phyloP scores from a whole-genome alignment of 2,797 vertebrate species.

The Typhlichthys eigenmanni region DNA sequence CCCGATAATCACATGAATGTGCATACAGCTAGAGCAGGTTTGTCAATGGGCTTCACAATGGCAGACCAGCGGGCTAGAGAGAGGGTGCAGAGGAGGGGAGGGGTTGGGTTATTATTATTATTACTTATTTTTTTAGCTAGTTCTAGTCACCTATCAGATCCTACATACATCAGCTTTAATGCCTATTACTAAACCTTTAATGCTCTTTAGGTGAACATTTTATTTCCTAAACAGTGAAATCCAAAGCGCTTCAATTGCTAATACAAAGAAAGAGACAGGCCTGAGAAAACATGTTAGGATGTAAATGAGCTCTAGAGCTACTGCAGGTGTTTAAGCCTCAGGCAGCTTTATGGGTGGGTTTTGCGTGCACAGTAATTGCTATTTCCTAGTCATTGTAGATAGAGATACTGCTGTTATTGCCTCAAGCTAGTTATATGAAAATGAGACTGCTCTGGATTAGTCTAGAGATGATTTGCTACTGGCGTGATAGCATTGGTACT shows the following conservation, averaged over 20 bases:
- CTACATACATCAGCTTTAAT: no score
- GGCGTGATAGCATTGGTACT: no score
- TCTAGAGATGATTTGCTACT: constrained; percentile 16
- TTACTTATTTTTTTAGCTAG: no score
- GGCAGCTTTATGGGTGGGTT: constrained; percentile 17
- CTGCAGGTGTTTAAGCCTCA: constrained; percentile 8
- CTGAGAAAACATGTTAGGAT: background rate
- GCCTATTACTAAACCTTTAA: no score
- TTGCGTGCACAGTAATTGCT: constrained; percentile 25
- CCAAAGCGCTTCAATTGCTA: background rate
- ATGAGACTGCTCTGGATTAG: constrained; percentile 20
- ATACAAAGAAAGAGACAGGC: background rate
- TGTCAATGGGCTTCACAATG: no score
- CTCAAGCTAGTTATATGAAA: constrained; percentile 50
- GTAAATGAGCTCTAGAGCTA: background rate
- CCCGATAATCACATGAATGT: no score
- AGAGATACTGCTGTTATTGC: constrained; percentile 21
- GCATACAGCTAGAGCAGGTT: no score
- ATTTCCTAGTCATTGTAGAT: constrained; percentile 50
- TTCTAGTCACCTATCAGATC: no score
- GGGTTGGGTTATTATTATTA: no score
- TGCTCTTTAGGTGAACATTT: background rate
- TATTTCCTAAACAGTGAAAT: constrained; percentile 1
- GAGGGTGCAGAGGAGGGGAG: no score
- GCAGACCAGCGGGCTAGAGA: no score